Evolutionary conservation across 2,888 invertebrate species (phyloP).

Genomic region (Galerucella calmariensis): DNA sequence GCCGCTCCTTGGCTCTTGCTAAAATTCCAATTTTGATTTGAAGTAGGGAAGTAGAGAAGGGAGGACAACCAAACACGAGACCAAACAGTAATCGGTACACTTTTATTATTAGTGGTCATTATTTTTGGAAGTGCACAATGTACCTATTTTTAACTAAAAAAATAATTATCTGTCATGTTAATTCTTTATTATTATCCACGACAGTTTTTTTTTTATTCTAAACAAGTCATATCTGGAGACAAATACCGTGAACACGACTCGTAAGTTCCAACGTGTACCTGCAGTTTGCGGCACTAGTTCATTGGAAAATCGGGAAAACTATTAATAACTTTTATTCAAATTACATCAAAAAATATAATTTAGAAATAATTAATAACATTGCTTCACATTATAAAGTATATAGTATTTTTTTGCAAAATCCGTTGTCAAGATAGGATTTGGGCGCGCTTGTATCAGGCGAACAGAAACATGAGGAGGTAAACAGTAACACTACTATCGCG

Average conservation of each 20-base stretch:
- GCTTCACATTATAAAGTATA: background rate
- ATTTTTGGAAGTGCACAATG: background rate
- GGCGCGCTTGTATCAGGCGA: slow-evolving; percentile 65
- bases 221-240: slow-evolving; percentile 1
- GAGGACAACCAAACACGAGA: background rate
- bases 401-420: slow-evolving; percentile 34
- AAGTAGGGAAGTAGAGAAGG: background rate
- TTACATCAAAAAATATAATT: background rate
- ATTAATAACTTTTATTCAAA: background rate
- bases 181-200: background rate
- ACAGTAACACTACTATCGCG: slow-evolving; percentile 12
- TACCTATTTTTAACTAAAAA: background rate
- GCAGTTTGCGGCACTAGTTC: background rate
- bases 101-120: background rate
- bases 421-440: slow-evolving; percentile 46
- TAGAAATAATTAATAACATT: slow-evolving; percentile 6
- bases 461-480: slow-evolving; percentile 52
- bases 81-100: background rate
- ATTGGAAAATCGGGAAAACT: background rate
- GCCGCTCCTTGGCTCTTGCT: background rate
- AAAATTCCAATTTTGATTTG: background rate
- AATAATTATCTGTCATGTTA: background rate
- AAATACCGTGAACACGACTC: background rate
- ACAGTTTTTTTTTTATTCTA: background rate
- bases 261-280: background rate